A percentile compares a stretch with the other conserved stretches of the same genome.
These are phyloP conservation scores for Capromys pilorides DNA, from an alignment of 2,797 vertebrate species.

Conservation along the genomic window DNA sequence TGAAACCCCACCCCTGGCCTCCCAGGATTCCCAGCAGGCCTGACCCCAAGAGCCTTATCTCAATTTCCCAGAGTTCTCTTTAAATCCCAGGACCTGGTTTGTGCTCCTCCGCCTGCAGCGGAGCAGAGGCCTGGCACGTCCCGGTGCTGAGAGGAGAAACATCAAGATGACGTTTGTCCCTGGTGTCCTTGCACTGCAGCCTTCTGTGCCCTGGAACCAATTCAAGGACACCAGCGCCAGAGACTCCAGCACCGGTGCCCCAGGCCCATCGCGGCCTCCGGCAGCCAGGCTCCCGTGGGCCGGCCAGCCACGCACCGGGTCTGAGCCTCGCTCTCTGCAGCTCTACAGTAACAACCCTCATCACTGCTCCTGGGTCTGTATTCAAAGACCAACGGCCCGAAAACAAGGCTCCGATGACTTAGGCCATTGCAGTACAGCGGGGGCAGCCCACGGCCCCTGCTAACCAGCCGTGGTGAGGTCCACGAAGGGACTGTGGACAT, in stretches of 20 bases:
- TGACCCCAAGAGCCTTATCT: neutral
- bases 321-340: neutral
- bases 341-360: neutral
- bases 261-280: neutral
- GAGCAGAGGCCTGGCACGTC: neutral
- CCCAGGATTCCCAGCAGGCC: neutral
- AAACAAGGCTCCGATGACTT: neutral
- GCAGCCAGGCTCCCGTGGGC: neutral
- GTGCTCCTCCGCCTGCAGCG: neutral
- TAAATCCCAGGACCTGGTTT: neutral
- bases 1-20: neutral
- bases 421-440: neutral
- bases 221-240: neutral
- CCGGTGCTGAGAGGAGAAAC: neutral
- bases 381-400: neutral
- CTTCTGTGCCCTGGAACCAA: conserved; percentile 4
- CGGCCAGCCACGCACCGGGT: neutral
- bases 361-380: neutral
- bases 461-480: neutral
- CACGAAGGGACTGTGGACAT: neutral
- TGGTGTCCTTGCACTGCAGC: neutral
- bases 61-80: neutral
- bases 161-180: neutral
- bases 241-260: neutral
- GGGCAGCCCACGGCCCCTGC: neutral